phyloP scores from a whole-genome alignment of 2,113 vertebrate genomes.

The Siniperca knerii region DNA sequence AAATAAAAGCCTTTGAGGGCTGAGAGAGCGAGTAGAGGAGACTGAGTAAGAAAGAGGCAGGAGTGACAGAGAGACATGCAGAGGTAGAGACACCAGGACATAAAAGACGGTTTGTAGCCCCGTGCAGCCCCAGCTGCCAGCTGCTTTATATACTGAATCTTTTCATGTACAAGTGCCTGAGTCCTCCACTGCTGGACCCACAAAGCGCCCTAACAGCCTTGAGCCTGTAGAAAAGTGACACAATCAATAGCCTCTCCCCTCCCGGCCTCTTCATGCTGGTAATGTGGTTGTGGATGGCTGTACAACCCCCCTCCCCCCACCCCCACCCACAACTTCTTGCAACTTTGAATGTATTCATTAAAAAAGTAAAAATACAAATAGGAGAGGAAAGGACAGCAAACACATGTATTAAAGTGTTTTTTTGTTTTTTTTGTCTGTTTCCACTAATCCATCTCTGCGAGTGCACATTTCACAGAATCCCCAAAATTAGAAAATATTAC shows the following conservation, averaged over 20 bases:
- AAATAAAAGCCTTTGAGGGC: background rate
- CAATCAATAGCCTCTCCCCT: constrained; percentile 72
- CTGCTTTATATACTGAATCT: constrained; percentile 68
- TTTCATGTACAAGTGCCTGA: constrained; percentile 74
- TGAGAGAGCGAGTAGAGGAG: background rate
- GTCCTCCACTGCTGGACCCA: constrained; percentile 67
- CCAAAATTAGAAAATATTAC: constrained; percentile 32
- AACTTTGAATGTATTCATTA: constrained; percentile 49
- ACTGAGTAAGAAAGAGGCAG: constrained; percentile 18
- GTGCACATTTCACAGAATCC: constrained; percentile 33
- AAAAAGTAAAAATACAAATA: constrained; percentile 46
- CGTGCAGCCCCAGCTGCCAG: no score
- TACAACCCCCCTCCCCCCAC: background rate
- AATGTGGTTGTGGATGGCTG: constrained; percentile 55
- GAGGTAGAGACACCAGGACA: constrained; percentile 38
- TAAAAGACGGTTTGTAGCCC: constrained; percentile 65
- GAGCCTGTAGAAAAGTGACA: constrained; percentile 75
- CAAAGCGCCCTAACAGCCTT: constrained; percentile 75
- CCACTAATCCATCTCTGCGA: constrained; percentile 32
- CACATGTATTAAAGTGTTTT: constrained; percentile 28
- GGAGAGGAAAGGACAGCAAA: constrained; percentile 31
- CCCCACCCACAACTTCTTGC: constrained; percentile 21
- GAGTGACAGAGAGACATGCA: constrained; percentile 16
- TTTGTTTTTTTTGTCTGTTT: constrained; percentile 50
- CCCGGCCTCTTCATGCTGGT: constrained; percentile 44